phyloP scores from a whole-genome alignment of 2,888 invertebrate genomes.

The Conus canariensis region DNA sequence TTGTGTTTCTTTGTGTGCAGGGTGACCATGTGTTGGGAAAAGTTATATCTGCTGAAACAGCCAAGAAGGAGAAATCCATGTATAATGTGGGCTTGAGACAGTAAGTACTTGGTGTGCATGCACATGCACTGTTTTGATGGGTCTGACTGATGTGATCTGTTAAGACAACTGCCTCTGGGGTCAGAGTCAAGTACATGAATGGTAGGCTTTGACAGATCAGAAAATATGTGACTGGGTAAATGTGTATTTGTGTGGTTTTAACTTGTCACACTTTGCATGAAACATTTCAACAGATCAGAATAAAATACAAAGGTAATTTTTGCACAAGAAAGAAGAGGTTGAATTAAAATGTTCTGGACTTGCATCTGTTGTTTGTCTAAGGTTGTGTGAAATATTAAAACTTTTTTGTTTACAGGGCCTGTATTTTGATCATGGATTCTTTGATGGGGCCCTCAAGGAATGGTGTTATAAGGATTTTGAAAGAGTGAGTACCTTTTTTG shows the following conservation, averaged over 20 bases:
- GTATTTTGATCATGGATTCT: constrained; percentile 97
- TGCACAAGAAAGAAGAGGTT: not conserved
- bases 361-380: not conserved
- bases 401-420: constrained; percentile 85
- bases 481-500: constrained; percentile 82
- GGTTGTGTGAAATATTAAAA: too few species aligned
- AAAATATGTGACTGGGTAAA: too few species aligned
- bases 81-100: constrained; percentile 10
- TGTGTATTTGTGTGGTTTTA: not conserved
- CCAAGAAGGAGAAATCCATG: constrained; percentile 2
- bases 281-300: not conserved
- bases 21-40: not conserved
- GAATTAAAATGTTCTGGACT: not conserved
- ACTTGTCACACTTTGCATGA: not conserved
- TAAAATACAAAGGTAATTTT: not conserved
- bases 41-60: not conserved
- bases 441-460: constrained; percentile 88
- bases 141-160: too few species aligned
- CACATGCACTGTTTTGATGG: not conserved
- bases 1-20: not conserved
- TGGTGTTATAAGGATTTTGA: constrained; percentile 91
- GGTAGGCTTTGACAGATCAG: too few species aligned
- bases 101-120: not conserved
- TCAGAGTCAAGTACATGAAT: too few species aligned
- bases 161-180: too few species aligned